phyloP scores from a whole-genome alignment of 2,797 vertebrate genomes.

The Chloroceryle inda region DNA sequence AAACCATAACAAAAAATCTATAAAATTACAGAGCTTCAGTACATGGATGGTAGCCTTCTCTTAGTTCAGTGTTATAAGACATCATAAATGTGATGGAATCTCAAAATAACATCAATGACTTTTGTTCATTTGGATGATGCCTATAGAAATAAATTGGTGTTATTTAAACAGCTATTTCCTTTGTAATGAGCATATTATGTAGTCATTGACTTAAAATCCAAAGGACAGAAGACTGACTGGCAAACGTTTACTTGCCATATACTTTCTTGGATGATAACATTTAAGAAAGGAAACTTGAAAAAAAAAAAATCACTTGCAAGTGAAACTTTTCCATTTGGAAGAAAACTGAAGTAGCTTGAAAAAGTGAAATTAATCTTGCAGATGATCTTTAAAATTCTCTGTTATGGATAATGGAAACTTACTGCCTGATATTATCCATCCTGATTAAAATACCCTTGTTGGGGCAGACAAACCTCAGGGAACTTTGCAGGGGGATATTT shows the following conservation, averaged over 20 bases:
- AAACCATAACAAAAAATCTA: conserved; percentile 2
- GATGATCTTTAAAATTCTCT: background rate
- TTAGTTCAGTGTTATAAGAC: background rate
- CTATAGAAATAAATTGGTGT: background rate
- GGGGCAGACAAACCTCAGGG: background rate
- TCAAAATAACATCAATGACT: background rate
- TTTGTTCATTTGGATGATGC: background rate
- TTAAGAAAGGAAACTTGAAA: background rate
- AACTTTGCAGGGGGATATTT: background rate
- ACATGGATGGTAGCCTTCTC: background rate
- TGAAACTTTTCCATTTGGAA: background rate
- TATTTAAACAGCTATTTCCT: background rate
- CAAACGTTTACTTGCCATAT: background rate
- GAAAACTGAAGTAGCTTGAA: background rate
- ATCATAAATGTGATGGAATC: background rate
- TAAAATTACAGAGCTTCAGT: conserved; percentile 2
- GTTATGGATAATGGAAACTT: background rate
- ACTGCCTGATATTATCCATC: background rate
- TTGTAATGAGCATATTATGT: background rate
- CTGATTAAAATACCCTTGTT: background rate
- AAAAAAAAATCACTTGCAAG: background rate
- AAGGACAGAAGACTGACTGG: background rate
- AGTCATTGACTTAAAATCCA: background rate
- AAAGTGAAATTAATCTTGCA: background rate
- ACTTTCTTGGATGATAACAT: background rate